Evolutionary conservation across 1,140 invertebrate species (phyloP).

Genomic region (Micrasema longulum): DNA sequence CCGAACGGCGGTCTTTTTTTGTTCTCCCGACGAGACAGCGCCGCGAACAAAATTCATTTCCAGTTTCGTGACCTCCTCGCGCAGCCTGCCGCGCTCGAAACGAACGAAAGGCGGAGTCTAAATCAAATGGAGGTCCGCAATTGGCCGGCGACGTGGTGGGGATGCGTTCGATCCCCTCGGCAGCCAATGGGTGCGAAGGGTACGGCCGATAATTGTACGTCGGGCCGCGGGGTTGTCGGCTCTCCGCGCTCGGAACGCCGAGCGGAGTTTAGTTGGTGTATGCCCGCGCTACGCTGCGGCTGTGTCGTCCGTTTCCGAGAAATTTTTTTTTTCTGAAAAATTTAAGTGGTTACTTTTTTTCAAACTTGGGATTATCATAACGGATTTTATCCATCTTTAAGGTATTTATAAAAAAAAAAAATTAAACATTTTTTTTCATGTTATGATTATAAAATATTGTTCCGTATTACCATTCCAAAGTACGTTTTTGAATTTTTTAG

Average conservation of each 20-base stretch:
- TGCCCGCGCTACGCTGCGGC: constrained; percentile 36
- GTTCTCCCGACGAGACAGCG: constrained; percentile 30
- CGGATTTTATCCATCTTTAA: constrained; percentile 11
- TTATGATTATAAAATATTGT: too few relatives aligned
- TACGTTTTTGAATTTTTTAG: too few relatives aligned
- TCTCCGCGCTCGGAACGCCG: constrained; percentile 20
- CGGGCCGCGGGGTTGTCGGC: constrained; percentile 40
- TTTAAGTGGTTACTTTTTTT: constrained; percentile 14
- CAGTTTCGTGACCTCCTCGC: constrained; percentile 44
- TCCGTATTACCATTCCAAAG: too few relatives aligned
- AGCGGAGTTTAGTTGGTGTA: constrained; percentile 34
- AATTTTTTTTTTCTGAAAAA: constrained; percentile 24
- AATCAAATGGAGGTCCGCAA: constrained; percentile 21
- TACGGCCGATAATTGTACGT: constrained; percentile 38
- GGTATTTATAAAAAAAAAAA: constrained; percentile 26
- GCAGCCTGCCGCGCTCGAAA: constrained; percentile 32
- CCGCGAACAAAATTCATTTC: constrained; percentile 39
- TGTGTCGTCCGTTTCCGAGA: constrained; percentile 13
- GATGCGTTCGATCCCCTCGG: constrained; percentile 27
- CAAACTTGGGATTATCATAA: constrained; percentile 24
- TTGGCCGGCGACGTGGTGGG: constrained; percentile 36
- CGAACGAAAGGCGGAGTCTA: constrained; percentile 11
- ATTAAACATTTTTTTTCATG: not conserved
- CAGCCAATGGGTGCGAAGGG: constrained; percentile 40
- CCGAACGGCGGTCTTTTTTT: constrained; percentile 33